Evolutionary conservation across 2,888 invertebrate genomes (phyloP).

Genomic region (Rhagium mordax): DNA sequence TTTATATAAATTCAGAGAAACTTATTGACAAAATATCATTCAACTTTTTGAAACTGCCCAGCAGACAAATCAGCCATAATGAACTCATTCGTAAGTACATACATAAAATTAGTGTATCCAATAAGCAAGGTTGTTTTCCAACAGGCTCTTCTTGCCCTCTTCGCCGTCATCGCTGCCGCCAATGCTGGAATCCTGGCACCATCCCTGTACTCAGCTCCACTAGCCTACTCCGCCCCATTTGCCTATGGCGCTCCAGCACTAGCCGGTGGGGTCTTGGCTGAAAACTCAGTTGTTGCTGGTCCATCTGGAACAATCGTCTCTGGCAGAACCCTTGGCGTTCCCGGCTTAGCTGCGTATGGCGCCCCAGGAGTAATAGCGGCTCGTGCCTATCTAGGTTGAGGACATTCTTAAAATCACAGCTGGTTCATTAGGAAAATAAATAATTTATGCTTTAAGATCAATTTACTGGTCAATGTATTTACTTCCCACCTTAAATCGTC

Average conservation of each 20-base stretch:
- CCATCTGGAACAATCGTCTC: constrained; percentile 59
- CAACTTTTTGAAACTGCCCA: neutral
- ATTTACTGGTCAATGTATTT: too few relatives aligned
- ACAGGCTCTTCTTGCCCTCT: neutral
- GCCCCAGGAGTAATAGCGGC: constrained; percentile 35
- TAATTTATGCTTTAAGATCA: neutral
- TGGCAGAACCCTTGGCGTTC: constrained; percentile 46
- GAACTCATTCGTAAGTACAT: constrained; percentile 59
- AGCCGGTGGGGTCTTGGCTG: constrained; percentile 29
- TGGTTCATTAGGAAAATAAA: neutral
- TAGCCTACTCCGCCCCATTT: constrained; percentile 43
- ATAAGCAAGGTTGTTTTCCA: too few relatives aligned
- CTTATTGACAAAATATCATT: neutral
- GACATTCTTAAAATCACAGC: constrained; percentile 23
- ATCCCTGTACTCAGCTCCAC: constrained; percentile 42
- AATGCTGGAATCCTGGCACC: constrained; percentile 32
- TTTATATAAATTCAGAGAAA: neutral
- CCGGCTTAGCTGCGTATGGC: constrained; percentile 45
- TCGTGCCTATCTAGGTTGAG: neutral
- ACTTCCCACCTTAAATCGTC: too few relatives aligned
- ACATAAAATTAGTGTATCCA: too few relatives aligned
- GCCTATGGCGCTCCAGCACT: constrained; percentile 35
- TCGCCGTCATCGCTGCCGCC: constrained; percentile 46
- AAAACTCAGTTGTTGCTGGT: constrained; percentile 51
- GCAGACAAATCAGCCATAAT: constrained; percentile 43